A percentile compares a stretch with the other conserved stretches of the same genome.
These are phyloP conservation scores for Balaeniceps rex DNA, from an alignment of 2,113 vertebrate species.

Conservation along the genomic window DNA sequence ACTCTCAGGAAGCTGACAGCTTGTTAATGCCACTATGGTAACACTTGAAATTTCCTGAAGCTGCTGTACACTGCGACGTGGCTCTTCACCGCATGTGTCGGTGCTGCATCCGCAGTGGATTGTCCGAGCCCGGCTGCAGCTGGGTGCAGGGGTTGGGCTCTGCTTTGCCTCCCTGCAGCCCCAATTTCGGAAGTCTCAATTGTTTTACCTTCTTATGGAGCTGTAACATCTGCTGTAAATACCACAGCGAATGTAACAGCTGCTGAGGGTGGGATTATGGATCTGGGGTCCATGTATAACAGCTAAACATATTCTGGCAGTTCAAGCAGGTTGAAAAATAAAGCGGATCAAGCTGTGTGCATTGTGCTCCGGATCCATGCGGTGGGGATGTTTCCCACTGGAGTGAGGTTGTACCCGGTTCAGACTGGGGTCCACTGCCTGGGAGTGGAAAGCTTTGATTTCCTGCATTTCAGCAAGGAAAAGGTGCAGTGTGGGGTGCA, in stretches of 20 bases:
- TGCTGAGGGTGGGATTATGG: conserved; percentile 3
- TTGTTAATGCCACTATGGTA: neutral
- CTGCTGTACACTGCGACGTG: neutral
- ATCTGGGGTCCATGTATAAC: neutral
- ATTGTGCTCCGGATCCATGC: accelerated
- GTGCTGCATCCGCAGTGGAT: neutral
- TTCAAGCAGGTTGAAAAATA: conserved; percentile 5
- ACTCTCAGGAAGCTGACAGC: neutral
- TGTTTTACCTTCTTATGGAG: neutral
- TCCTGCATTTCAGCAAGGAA: neutral
- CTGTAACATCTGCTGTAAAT: neutral
- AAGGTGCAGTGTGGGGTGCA: neutral
- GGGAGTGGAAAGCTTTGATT: neutral
- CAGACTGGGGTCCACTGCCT: neutral
- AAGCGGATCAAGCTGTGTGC: neutral
- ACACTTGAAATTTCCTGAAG: neutral
- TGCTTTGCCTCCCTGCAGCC: neutral
- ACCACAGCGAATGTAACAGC: neutral
- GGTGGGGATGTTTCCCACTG: neutral
- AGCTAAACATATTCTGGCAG: neutral
- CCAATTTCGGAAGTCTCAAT: neutral
- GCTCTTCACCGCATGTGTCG: accelerated
- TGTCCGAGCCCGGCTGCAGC: neutral
- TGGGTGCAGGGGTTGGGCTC: neutral
- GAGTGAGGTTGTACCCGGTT: neutral